Evolutionary conservation across 2,797 vertebrate species (phyloP), one percentile per base, ranked within the genome.

Genomic region (Amblyopsis hoosieri): DNA sequence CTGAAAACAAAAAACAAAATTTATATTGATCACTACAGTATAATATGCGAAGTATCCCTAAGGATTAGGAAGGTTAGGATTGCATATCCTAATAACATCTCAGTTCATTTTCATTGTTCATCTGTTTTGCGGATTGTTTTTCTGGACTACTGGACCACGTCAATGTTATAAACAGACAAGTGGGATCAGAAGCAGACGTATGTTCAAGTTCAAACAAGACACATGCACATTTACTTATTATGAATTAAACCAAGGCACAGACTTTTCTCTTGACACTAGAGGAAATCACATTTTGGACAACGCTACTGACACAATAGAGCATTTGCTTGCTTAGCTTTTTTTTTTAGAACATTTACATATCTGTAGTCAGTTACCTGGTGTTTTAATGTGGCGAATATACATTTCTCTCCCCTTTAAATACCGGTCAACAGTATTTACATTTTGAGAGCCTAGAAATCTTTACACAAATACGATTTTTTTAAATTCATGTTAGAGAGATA

Each of bases 371-470:
- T 62, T 49, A 60, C 62, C 4, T 50, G 45, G 57, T 1, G 59
- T 64, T 58, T n/a, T 3, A 64, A 60, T 67, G 42, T 45, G 17
- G 29, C 75, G 45, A 56, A 50, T 1, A 72, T 63, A 42, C 15
- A 50, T 66, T 60, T 64, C 69, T 57, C 51, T 64, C 33, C 3
- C 0, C 4, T 37, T 46, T 3, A 37, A 70, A 72, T 69, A 74
- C 85, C 69, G 86, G 19, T 90, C 87, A 89, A 85, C 85, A 88
- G 86, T 69, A 78, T 83, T 62, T 50, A 48, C 10, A 45, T 17
- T 55, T 69, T 42, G 23, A 29, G 23, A 29, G 23, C 48, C 45
- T 19, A 64, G 19, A 15, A 13, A 54, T 59, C 51, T 7, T 11
- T 31, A 62, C 54, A 2, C 66, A 23, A 67, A 45, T 54, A 74